Percentiles rank a stretch among this genome's conserved stretches.
Evolutionary conservation across 2,797 vertebrate species (phyloP).

Genomic region (Prunella strophiata): DNA sequence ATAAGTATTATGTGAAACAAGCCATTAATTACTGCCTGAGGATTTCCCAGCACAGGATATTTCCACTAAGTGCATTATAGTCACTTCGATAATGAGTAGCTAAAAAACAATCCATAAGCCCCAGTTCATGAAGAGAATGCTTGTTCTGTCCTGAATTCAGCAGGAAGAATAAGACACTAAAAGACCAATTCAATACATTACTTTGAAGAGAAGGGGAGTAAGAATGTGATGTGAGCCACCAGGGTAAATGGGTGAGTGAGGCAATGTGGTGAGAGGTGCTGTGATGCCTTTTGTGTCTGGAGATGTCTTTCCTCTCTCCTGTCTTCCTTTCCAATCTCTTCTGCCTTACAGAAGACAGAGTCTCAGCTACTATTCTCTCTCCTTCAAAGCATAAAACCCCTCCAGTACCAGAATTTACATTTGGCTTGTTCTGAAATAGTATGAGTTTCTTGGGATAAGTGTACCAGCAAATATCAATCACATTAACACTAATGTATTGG

Average conservation of each 20-base stretch:
- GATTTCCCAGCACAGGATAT: not conserved
- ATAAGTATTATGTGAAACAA: not conserved
- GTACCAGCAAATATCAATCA: not conserved
- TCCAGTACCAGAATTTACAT: not conserved
- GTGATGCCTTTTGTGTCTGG: not conserved
- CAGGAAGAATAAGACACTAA: not conserved
- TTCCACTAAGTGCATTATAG: not conserved
- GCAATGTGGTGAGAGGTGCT: fast-evolving
- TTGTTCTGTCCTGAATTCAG: not conserved
- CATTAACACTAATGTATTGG: not conserved
- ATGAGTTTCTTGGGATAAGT: not conserved
- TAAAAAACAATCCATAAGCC: not conserved
- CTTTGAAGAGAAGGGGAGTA: not conserved
- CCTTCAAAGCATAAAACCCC: not conserved
- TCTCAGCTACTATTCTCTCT: not conserved
- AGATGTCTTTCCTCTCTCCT: not conserved
- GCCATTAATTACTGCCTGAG: not conserved
- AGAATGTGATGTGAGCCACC: not conserved
- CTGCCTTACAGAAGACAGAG: not conserved
- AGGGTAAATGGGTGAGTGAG: not conserved
- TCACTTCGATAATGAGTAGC: not conserved
- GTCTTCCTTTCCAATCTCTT: not conserved
- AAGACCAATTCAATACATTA: not conserved
- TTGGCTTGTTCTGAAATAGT: not conserved
- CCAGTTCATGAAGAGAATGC: not conserved